Evolutionary conservation across 2,797 vertebrate genomes (phyloP), one percentile per base, ranked within the genome.

Genomic region (Cuniculus paca): DNA sequence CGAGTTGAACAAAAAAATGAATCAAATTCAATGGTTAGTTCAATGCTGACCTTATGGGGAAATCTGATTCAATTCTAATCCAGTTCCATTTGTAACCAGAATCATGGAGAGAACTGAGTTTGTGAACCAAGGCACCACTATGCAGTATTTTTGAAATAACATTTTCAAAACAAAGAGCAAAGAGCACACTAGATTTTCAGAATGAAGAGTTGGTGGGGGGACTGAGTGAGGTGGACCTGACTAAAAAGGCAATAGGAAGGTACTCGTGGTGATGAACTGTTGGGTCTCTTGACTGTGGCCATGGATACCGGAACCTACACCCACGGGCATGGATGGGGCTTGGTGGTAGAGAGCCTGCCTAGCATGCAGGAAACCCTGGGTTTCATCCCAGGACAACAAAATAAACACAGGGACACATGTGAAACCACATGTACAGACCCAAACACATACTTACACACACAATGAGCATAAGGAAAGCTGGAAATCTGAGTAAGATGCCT

Each of bases 111-210:
- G 20, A 42, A 42, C 20, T 42, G 22, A 74, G 22, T 72, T 42
- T 20, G 5, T 13, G 34, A 42, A 72, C 39, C 5, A 11, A 42
- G 39, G 39, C 3, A 42, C 39, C 22, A 74, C 12, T 72, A 11
- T 45, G 8, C 9, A 74, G 70, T 74, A 74, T 42, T 72, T 72
- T 42, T 89, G 24, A 97, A 95, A 52, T 63, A 34, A 48, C 5
- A 84, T 77, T 94, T 94, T 94, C 77, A 26, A 94, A 91, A 94
- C 56, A 10, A 90, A 95, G 63, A 88, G 60, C 7, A 68, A 68
- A 68, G 28, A 36, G 63, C 2, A 65, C 34, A 36, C 6, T 36
- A 65, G 63, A 84, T 72, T 94, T 94, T 95, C 72, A 36, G 93
- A 91, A 94, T 50, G 19, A 90, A 95, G 56, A 90, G 60, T 7